Conservation (phyloP, 2,113 vertebrate species). For the Gallinago paraguaiae region DNA sequence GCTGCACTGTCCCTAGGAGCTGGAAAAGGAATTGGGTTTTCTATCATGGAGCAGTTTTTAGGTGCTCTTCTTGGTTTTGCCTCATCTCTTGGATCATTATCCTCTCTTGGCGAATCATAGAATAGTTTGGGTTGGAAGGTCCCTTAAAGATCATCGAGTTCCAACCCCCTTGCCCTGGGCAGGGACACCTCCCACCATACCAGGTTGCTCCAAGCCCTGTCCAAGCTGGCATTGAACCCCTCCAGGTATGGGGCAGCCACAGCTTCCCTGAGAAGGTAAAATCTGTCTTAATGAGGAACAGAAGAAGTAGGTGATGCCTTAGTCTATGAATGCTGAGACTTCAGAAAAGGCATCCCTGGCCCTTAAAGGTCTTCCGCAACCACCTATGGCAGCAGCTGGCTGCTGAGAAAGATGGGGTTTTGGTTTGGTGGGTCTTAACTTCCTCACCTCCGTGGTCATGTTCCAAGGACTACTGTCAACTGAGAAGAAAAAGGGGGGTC, state of each 20-base stretch:
- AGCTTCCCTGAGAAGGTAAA: neutral
- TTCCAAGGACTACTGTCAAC: neutral
- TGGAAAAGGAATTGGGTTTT: neutral
- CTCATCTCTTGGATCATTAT: neutral
- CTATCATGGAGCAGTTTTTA: rapidly evolving
- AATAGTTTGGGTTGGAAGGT: no score
- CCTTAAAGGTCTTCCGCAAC: neutral
- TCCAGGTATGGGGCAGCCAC: no score
- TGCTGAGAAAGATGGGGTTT: neutral
- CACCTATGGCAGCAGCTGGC: neutral
- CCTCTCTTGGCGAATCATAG: neutral
- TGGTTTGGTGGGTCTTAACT: neutral
- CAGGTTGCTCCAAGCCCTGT: no score
- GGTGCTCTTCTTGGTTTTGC: neutral
- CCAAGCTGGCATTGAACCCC: no score
- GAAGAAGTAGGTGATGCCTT: neutral
- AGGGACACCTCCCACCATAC: no score
- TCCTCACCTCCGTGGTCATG: neutral
- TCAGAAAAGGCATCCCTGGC: neutral
- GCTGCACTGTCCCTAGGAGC: rapidly evolving
- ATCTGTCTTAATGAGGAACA: neutral
- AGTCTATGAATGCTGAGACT: neutral
- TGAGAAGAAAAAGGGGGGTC: neutral
- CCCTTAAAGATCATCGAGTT: no score
- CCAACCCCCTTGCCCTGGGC: no score